These are phyloP conservation scores for Protobothrops flavoviridis DNA, from an alignment of 2,113 vertebrate genomes.

Conservation along the genomic window DNA sequence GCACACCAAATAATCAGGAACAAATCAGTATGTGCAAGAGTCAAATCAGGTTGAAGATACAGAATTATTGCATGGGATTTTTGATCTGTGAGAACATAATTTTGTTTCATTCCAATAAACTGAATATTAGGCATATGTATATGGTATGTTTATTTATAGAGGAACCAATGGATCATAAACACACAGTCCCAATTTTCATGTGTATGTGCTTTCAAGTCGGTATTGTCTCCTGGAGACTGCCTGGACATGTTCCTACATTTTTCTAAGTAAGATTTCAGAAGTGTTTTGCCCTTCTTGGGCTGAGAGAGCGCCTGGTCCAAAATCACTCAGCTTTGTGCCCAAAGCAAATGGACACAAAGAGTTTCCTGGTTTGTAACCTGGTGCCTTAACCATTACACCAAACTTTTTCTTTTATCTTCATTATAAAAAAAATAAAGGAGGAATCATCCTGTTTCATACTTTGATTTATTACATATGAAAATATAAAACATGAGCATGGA, in stretches of 20 bases:
- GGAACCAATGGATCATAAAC: background rate
- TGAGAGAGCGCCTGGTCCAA: background rate
- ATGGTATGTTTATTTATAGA: background rate
- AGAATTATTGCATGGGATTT: background rate
- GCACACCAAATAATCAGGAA: slow-evolving; percentile 26
- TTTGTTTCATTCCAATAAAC: background rate
- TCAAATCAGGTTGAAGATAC: background rate
- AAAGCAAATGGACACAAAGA: background rate
- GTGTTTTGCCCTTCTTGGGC: background rate
- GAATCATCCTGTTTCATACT: background rate
- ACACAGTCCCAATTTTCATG: background rate
- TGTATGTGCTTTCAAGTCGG: background rate
- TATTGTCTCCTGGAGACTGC: background rate
- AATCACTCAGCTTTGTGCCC: background rate
- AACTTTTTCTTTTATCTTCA: background rate
- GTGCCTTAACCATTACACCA: background rate
- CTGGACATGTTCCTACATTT: background rate
- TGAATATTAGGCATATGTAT: background rate
- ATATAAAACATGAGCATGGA: background rate
- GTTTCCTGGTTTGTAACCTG: background rate
- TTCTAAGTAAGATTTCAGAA: background rate
- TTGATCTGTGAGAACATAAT: background rate
- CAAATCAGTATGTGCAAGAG: slow-evolving; percentile 21
- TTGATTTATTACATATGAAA: background rate
- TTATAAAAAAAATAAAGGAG: background rate